Conservation (phyloP, 2,797 vertebrate species). For the Chloroceryle inda region DNA sequence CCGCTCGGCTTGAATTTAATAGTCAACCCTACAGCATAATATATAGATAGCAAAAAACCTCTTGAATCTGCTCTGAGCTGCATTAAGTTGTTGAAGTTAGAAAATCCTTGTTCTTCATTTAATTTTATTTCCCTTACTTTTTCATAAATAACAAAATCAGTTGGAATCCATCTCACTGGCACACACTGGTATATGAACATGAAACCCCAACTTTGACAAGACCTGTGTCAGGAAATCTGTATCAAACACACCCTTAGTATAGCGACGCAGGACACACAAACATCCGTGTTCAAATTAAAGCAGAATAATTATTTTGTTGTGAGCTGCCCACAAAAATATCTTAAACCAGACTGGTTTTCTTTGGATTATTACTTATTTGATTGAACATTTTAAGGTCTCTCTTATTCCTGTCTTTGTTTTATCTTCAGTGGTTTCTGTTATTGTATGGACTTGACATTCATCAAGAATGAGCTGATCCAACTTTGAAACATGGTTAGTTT, state of each 20-base stretch:
- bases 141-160: constrained; percentile 31
- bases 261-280: rapidly evolving
- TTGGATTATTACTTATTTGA: neutral
- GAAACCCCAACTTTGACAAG: neutral
- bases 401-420: neutral
- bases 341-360: neutral
- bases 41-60: neutral
- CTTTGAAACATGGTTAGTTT: neutral
- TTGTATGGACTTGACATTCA: neutral
- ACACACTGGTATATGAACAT: neutral
- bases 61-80: constrained; percentile 44
- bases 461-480: neutral
- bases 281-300: neutral
- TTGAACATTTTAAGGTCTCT: neutral
- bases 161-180: neutral
- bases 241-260: neutral
- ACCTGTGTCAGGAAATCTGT: neutral
- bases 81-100: constrained; percentile 13
- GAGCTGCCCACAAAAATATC: neutral
- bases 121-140: constrained; percentile 1
- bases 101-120: constrained; percentile 6
- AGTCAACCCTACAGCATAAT: constrained; percentile 45
- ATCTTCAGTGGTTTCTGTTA: neutral
- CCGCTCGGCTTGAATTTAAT: constrained; percentile 58
- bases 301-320: neutral